Conservation (phyloP, 2,888 invertebrate genomes). For the Poecilus cupreus region DNA sequence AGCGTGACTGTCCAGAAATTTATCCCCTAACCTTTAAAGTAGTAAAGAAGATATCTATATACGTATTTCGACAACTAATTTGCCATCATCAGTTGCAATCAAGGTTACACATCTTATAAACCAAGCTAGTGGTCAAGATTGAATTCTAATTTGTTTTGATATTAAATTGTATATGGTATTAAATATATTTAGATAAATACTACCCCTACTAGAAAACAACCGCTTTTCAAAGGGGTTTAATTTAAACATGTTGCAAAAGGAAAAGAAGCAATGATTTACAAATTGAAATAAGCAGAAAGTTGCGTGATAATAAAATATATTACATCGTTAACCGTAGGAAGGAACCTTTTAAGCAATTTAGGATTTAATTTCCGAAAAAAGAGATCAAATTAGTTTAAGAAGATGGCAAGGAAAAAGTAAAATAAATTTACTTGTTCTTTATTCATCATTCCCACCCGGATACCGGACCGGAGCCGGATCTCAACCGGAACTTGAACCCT, state of each 20-base stretch:
- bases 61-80: too few species aligned
- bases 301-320: constrained; percentile 5
- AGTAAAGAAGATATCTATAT: too few species aligned
- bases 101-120: too few species aligned
- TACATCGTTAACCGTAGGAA: neutral
- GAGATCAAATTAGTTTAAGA: constrained; percentile 22
- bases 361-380: constrained; percentile 41
- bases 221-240: too few species aligned
- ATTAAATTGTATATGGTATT: too few species aligned
- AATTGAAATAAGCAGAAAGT: neutral
- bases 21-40: too few species aligned
- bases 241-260: too few species aligned
- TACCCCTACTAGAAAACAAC: too few species aligned
- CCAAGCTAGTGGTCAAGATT: too few species aligned
- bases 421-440: constrained; percentile 45
- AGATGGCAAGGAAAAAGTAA: constrained; percentile 1
- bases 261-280: neutral
- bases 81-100: too few species aligned
- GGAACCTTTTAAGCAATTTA: constrained; percentile 27
- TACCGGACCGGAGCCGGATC: neutral
- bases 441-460: constrained; percentile 16
- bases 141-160: neutral
- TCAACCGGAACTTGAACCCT: constrained; percentile 18
- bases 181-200: too few species aligned
- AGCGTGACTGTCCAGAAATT: too few species aligned